Evolutionary conservation across 2,888 invertebrate genomes (phyloP).

Genomic region (Tetrapedia diversipes): DNA sequence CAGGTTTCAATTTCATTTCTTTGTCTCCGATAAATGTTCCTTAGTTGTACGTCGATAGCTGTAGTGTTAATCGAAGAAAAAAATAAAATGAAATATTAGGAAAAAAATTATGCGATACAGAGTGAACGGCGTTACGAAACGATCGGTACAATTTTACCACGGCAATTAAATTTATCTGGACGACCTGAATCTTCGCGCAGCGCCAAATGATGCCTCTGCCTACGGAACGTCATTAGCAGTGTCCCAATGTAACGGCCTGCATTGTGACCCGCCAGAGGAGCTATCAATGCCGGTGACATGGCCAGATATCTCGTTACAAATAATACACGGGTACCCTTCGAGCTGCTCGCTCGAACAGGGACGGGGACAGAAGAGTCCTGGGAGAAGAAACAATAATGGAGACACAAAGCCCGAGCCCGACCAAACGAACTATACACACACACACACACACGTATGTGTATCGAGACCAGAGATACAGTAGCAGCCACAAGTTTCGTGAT

Average conservation of each 20-base stretch:
- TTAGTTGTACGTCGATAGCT: too few species aligned
- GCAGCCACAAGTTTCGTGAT: too few species aligned
- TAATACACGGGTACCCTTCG: constrained; percentile 36
- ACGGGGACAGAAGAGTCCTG: constrained; percentile 18
- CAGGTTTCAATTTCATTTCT: too few species aligned
- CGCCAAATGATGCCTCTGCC: neutral
- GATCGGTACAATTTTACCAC: neutral
- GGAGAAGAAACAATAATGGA: constrained; percentile 48
- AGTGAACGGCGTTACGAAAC: neutral
- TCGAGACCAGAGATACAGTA: too few species aligned
- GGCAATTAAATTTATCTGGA: constrained; percentile 8
- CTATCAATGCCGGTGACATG: constrained; percentile 25
- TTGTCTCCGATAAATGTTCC: too few species aligned
- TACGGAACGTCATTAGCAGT: constrained; percentile 16
- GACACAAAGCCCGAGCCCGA: constrained; percentile 44
- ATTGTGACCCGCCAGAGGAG: constrained; percentile 2
- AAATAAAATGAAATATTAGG: too few species aligned
- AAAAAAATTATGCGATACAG: too few species aligned
- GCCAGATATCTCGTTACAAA: constrained; percentile 46
- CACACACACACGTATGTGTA: too few species aligned
- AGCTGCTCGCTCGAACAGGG: constrained; percentile 14
- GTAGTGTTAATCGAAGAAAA: too few species aligned
- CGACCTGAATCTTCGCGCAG: constrained; percentile 14
- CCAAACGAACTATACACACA: constrained; percentile 25
- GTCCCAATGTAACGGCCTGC: constrained; percentile 20